phyloP scores from a whole-genome alignment of 2,888 invertebrate genomes.

The Leistus spinibarbis region DNA sequence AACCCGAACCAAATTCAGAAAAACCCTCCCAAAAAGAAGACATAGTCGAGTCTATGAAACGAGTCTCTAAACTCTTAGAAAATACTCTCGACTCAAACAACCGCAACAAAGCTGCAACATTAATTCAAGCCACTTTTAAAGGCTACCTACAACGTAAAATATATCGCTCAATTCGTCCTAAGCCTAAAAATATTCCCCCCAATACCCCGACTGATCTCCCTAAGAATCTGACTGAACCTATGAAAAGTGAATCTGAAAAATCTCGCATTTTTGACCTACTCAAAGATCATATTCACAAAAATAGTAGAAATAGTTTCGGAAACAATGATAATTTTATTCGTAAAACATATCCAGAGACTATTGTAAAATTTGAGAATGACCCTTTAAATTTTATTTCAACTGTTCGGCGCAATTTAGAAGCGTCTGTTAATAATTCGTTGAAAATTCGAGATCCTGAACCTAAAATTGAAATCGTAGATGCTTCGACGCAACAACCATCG shows the following conservation, averaged over 20 bases:
- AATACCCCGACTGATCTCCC: neutral
- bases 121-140: slow-evolving; percentile 48
- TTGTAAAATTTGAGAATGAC: slow-evolving; percentile 45
- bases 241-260: neutral
- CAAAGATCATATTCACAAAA: neutral
- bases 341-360: slow-evolving; percentile 7
- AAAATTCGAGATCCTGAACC: slow-evolving; percentile 45
- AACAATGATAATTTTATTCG: neutral
- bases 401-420: slow-evolving; percentile 62
- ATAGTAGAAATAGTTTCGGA: neutral
- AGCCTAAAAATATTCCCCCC: neutral
- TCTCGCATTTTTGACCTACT: neutral
- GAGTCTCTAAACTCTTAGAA: neutral
- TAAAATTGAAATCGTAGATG: slow-evolving; percentile 5
- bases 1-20: neutral
- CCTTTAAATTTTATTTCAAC: slow-evolving; percentile 68
- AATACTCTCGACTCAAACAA: neutral
- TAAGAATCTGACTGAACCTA: neutral
- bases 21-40: slow-evolving; percentile 10
- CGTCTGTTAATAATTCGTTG: slow-evolving; percentile 44
- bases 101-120: slow-evolving; percentile 42
- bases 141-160: slow-evolving; percentile 45
- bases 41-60: slow-evolving; percentile 2
- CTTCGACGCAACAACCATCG: neutral
- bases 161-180: slow-evolving; percentile 22